A percentile compares a stretch with the other conserved stretches of the same genome.
phyloP scores from a whole-genome alignment of 2,888 invertebrate species.

The Stenolophus ochropezus region DNA sequence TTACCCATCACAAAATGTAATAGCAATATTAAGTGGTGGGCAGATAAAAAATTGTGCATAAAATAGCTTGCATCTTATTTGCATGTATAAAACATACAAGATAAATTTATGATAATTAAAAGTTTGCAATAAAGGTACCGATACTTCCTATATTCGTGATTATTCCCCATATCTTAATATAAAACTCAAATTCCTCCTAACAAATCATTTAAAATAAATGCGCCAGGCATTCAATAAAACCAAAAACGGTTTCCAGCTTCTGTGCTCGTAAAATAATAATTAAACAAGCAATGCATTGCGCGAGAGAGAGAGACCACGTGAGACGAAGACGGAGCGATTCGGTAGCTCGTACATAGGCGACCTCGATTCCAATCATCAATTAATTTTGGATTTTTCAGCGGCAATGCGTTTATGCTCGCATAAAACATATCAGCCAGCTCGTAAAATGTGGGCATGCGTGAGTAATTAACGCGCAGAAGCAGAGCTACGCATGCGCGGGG shows the following conservation, averaged over 20 bases:
- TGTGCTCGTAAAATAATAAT: conserved; percentile 47
- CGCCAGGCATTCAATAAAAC: conserved; percentile 33
- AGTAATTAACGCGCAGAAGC: conserved; percentile 19
- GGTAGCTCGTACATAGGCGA: conserved; percentile 20
- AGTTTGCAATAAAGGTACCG: conserved; percentile 7
- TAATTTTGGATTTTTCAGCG: conserved; percentile 48
- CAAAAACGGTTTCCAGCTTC: conserved; percentile 33
- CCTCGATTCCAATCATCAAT: conserved; percentile 48
- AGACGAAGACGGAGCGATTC: background rate
- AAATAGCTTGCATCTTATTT: background rate
- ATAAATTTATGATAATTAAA: conserved; percentile 30
- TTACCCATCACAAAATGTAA: no score
- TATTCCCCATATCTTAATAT: conserved; percentile 10
- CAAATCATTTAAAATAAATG: conserved; percentile 44
- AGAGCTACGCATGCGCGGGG: background rate
- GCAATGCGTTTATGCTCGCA: conserved; percentile 48
- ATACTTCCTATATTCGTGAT: conserved; percentile 23
- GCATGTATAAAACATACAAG: background rate
- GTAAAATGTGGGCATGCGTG: conserved; percentile 54
- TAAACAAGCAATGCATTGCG: conserved; percentile 15
- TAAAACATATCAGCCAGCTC: conserved; percentile 58
- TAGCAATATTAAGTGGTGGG: no score
- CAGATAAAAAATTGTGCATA: background rate
- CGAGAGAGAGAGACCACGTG: background rate
- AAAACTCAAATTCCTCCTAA: conserved; percentile 34